phyloP scores from a whole-genome alignment of 2,113 vertebrate genomes.

The Nicator chloris region DNA sequence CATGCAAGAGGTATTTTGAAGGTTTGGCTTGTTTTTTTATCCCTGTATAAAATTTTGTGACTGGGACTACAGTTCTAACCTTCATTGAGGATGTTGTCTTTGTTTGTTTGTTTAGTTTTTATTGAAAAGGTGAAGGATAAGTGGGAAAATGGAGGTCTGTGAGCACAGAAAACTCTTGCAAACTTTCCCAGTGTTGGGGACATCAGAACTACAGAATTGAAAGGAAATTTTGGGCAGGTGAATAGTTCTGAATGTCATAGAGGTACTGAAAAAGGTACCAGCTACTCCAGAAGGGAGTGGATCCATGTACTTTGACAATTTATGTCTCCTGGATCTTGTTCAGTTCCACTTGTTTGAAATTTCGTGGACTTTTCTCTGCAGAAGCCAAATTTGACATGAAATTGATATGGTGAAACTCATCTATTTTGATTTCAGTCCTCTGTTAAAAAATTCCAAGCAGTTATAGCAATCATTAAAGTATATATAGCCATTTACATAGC shows the following conservation, averaged over 20 bases:
- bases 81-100: background rate
- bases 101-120: background rate
- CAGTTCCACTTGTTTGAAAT: background rate
- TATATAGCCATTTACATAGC: background rate
- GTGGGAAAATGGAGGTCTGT: background rate
- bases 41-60: background rate
- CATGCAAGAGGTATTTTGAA: background rate
- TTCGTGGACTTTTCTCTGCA: background rate
- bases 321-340: background rate
- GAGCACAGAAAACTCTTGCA: background rate
- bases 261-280: background rate
- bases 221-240: background rate
- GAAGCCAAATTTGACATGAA: background rate
- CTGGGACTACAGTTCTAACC: background rate
- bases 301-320: background rate
- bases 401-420: background rate
- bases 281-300: background rate
- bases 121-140: background rate
- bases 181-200: background rate
- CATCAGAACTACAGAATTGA: background rate
- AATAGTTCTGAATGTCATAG: background rate
- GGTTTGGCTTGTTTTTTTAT: fast-evolving
- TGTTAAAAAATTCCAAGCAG: background rate
- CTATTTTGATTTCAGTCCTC: background rate
- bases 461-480: background rate